These are phyloP conservation scores for Melitaea cinxia DNA, from an alignment of 1,140 invertebrate genomes.

Conservation along the genomic window DNA sequence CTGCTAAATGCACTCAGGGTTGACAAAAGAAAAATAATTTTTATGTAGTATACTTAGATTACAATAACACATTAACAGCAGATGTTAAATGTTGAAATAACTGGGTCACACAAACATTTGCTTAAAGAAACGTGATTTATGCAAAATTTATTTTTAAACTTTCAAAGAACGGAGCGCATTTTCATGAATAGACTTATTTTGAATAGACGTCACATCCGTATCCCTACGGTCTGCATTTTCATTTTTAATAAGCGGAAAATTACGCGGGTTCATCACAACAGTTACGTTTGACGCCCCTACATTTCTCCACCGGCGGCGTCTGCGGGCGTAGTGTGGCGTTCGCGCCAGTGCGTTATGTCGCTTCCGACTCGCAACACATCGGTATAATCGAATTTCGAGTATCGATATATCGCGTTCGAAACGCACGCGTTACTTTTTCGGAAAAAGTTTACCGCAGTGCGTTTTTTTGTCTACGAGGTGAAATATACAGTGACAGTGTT, in stretches of 20 bases:
- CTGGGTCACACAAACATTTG: not conserved
- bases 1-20: slow-evolving; percentile 45
- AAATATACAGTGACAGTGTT: slow-evolving; percentile 23
- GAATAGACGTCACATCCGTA: slow-evolving; percentile 34
- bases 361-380: slow-evolving; percentile 67
- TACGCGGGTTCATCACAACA: slow-evolving; percentile 46
- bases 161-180: not conserved
- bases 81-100: not conserved
- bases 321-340: slow-evolving; percentile 47
- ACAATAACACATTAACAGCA: not conserved
- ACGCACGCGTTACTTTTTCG: slow-evolving; percentile 64
- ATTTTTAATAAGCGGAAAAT: slow-evolving; percentile 70
- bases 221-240: slow-evolving; percentile 47
- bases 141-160: not conserved
- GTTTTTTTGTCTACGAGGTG: slow-evolving; percentile 27
- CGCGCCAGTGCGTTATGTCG: slow-evolving; percentile 66
- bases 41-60: not conserved
- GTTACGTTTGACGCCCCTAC: slow-evolving; percentile 65
- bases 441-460: slow-evolving; percentile 57
- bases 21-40: slow-evolving; percentile 16
- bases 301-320: slow-evolving; percentile 62
- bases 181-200: slow-evolving; percentile 8
- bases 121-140: not conserved
- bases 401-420: slow-evolving; percentile 39
- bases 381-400: slow-evolving; percentile 43